Percentiles rank a stretch among this genome's conserved stretches.
These are phyloP conservation scores for Coregonus ussuriensis DNA, from an alignment of 2,797 vertebrate species.

Conservation along the genomic window DNA sequence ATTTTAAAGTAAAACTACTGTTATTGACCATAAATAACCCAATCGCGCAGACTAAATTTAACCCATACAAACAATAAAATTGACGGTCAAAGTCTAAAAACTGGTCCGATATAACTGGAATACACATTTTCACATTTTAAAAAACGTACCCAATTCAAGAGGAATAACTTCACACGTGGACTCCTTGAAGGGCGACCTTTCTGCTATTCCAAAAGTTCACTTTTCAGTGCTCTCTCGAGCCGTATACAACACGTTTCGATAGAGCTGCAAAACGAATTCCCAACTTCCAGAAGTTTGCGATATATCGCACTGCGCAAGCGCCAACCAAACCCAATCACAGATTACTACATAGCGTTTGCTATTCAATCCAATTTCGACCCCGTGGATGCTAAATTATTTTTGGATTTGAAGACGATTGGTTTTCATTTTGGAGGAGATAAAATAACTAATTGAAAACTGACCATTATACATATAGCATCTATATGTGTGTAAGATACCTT, in stretches of 20 bases:
- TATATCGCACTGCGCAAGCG: slow-evolving; percentile 31
- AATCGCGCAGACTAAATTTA: not conserved
- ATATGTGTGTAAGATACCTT: not conserved
- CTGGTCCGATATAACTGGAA: not conserved
- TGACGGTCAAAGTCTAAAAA: not conserved
- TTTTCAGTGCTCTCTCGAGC: not conserved
- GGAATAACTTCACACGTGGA: not conserved
- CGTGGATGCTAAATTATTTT: not conserved
- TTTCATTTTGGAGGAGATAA: not conserved
- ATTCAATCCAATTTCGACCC: not conserved
- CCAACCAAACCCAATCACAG: slow-evolving; percentile 22
- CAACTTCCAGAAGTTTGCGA: slow-evolving; percentile 8
- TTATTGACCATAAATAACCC: no score
- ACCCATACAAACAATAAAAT: not conserved
- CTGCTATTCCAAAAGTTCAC: slow-evolving; percentile 8
- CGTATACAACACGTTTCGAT: not conserved
- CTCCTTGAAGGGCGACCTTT: not conserved
- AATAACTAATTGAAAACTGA: not conserved
- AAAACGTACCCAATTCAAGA: slow-evolving; percentile 4
- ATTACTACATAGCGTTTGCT: not conserved
- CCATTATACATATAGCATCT: not conserved
- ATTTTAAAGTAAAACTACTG: not conserved
- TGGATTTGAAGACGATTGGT: not conserved
- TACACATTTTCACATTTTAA: not conserved
- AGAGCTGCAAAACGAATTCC: slow-evolving; percentile 31